Evolutionary conservation across 2,888 invertebrate genomes (phyloP).

Genomic region (Hymenopus coronatus): DNA sequence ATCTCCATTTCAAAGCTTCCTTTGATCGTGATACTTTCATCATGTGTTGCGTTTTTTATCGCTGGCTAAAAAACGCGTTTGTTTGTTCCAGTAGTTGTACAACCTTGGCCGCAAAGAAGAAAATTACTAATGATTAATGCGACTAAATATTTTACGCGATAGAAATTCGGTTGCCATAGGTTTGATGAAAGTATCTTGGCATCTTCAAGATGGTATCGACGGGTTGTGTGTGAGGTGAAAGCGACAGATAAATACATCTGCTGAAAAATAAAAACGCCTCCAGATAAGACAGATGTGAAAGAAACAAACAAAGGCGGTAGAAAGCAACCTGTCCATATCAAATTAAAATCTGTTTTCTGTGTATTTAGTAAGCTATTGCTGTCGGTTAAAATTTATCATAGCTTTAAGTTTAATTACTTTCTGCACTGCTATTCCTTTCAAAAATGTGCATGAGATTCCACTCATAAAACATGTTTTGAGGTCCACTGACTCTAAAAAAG

Average conservation of each 20-base stretch:
- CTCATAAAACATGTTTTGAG: no score
- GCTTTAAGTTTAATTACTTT: background rate
- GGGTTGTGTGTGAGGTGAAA: background rate
- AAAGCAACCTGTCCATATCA: background rate
- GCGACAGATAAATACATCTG: background rate
- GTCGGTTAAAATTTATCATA: background rate
- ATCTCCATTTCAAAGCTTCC: background rate
- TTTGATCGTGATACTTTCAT: background rate
- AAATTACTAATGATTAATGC: background rate
- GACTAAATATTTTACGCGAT: background rate
- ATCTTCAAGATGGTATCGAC: background rate
- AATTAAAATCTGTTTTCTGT: background rate
- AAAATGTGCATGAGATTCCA: no score
- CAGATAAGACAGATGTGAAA: background rate
- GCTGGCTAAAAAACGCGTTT: background rate
- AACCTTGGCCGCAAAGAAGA: background rate
- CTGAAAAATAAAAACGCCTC: background rate
- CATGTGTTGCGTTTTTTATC: background rate
- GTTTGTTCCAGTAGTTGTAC: background rate
- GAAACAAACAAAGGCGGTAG: background rate
- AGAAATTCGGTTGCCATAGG: background rate
- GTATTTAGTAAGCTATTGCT: background rate
- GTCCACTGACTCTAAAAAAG: no score
- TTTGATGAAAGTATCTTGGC: background rate
- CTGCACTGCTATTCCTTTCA: no score